Evolutionary conservation across 2,113 vertebrate species (phyloP), one percentile per base, ranked within the genome.

Genomic region (Podarcis cretensis): DNA sequence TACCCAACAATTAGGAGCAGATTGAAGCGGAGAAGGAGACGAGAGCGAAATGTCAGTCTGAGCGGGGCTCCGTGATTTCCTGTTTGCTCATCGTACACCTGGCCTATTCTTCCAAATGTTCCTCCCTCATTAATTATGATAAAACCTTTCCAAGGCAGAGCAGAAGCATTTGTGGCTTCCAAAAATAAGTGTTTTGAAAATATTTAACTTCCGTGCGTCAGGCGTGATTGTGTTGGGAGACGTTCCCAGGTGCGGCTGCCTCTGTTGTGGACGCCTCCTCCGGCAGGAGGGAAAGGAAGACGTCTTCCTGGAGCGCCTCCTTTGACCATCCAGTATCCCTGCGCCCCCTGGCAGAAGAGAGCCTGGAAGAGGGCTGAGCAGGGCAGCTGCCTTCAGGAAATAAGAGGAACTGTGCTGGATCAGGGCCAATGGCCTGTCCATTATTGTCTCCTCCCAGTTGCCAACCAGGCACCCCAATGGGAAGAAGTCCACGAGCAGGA

Each of bases 61-160:
- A 2, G 40, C 18, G 35, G 13, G 73, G 18, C 32, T 2, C 48
- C 12, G 1, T 4, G 77, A 6, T 14, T 66, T 84, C 77, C 80
- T 5, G 8, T 0, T 86, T 35, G 18, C 68, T 20, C 66, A 1
- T 5, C 16, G 4, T 0, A 0, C 32, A 30, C 86, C 32, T 0
- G 30, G n/a, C 43, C 3, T 40, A 0, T 9, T 2, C 27, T 6
- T 20, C 0, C 18, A 1, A 7, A 0, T 3, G 0, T 2, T 0
- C 0, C 74, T 2, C 1, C 63, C 0, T 5, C n/a, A 0, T 1
- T 2, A 35, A 2, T 0, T 30, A 40, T 0, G 85, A 81, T 0
- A 20, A 5, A 84, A 7, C 1, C 8, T n/a, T 2, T 0, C 20
- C 14, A 59, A 54, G 75, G 71, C 77, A 43, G 88, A 48, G 1